Evolutionary conservation across 2,797 vertebrate genomes (phyloP).

Genomic region (Bradypodion ventrale): DNA sequence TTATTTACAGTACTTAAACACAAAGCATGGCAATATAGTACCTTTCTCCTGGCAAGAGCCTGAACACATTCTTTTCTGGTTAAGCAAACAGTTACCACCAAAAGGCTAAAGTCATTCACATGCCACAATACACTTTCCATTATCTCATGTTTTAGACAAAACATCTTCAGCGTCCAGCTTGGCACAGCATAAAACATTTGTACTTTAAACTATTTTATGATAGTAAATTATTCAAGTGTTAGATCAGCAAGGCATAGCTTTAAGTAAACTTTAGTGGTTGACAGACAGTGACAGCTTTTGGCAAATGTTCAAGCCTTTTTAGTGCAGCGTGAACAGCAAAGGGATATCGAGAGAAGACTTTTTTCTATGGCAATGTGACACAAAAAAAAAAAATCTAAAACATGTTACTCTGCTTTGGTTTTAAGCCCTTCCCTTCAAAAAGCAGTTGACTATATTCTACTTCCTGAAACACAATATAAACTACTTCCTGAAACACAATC

Average conservation of each 20-base stretch:
- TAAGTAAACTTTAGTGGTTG: constrained; percentile 63
- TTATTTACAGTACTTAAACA: constrained; percentile 66
- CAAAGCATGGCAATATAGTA: constrained; percentile 60
- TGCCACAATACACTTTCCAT: constrained; percentile 71
- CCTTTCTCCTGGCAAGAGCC: constrained; percentile 60
- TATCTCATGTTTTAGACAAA: constrained; percentile 74
- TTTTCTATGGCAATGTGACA: constrained; percentile 10
- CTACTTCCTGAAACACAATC: too few relatives aligned
- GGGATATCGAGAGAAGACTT: neutral
- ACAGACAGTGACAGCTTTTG: constrained; percentile 48
- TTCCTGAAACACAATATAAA: too few relatives aligned
- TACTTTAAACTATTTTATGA: constrained; percentile 67
- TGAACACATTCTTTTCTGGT: constrained; percentile 67
- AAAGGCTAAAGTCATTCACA: constrained; percentile 69
- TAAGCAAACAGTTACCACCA: constrained; percentile 72
- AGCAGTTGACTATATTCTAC: neutral
- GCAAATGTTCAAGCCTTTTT: constrained; percentile 48
- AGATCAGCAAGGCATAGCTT: constrained; percentile 62
- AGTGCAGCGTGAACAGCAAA: constrained; percentile 30
- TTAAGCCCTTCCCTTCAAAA: neutral
- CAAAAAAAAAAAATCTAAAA: constrained; percentile 12
- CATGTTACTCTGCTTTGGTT: constrained; percentile 22
- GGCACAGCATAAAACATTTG: constrained; percentile 66
- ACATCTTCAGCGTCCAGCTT: constrained; percentile 67
- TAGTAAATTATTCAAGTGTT: constrained; percentile 71